phyloP scores from a whole-genome alignment of 2,113 vertebrate species.

The Nannospalax galili region DNA sequence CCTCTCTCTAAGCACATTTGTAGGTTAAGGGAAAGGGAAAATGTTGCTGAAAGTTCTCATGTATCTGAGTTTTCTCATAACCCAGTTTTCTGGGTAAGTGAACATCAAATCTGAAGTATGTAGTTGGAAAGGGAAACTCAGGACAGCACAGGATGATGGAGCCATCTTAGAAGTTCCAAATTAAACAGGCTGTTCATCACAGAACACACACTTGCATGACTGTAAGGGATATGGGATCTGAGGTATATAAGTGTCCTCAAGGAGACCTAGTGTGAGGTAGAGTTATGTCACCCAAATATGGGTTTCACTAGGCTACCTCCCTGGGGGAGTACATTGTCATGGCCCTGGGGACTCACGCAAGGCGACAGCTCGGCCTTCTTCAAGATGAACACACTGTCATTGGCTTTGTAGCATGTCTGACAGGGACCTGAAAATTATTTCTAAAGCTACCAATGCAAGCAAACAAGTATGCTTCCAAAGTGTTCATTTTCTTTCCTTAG shows the following conservation, averaged over 20 bases:
- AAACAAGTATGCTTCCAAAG: background rate
- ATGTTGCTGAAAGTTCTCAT: background rate
- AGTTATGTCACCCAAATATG: background rate
- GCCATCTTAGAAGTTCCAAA: background rate
- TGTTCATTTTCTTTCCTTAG: background rate
- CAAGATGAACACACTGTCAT: background rate
- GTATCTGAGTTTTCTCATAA: background rate
- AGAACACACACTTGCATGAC: background rate
- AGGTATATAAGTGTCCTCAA: background rate
- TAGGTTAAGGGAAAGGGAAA: background rate
- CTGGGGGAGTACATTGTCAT: background rate
- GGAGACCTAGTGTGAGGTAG: background rate
- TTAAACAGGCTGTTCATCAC: background rate
- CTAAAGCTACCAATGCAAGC: background rate
- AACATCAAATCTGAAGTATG: background rate
- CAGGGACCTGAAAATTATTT: background rate
- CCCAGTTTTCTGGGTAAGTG: background rate
- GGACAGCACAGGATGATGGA: background rate
- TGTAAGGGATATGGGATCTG: background rate
- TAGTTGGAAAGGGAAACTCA: background rate
- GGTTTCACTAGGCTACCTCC: background rate
- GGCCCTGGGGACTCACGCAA: background rate
- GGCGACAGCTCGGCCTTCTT: background rate
- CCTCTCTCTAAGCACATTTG: background rate
- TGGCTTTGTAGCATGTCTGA: background rate